Conservation (phyloP, 1,140 invertebrate species). For the Eumeta japonica region DNA sequence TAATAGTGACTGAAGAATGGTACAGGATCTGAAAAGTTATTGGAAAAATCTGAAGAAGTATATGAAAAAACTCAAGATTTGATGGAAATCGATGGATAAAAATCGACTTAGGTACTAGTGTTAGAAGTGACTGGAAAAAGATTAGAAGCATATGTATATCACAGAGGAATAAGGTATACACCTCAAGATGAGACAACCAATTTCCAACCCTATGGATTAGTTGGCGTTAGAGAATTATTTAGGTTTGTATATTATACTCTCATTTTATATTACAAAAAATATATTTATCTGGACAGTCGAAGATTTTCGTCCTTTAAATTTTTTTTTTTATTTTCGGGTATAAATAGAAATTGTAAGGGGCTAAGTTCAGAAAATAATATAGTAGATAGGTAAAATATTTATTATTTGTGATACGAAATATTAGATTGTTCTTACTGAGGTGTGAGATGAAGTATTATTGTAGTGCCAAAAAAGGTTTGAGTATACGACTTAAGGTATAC, state of each 20-base stretch:
- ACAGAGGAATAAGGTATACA: constrained; percentile 83
- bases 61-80: not conserved
- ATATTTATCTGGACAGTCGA: not conserved
- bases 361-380: no score
- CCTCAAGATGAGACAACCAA: constrained; percentile 61
- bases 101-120: constrained; percentile 9
- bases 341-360: no score
- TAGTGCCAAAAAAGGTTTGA: no score
- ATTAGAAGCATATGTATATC: constrained; percentile 76
- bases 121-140: constrained; percentile 15
- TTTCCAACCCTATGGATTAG: constrained; percentile 87
- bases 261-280: not conserved
- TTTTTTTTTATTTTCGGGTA: not conserved
- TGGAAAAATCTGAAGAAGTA: constrained; percentile 3
- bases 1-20: constrained; percentile 4
- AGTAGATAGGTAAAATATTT: no score
- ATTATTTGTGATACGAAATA: no score
- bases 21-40: constrained; percentile 4
- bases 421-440: no score
- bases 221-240: constrained; percentile 90
- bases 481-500: no score
- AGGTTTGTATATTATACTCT: constrained; percentile 24
- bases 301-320: not conserved
- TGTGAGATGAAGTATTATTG: no score
- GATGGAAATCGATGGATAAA: constrained; percentile 7